Evolutionary conservation across 2,113 vertebrate genomes (phyloP), one percentile per base, ranked within the genome.

Genomic region (Ranitomeya imitator): DNA sequence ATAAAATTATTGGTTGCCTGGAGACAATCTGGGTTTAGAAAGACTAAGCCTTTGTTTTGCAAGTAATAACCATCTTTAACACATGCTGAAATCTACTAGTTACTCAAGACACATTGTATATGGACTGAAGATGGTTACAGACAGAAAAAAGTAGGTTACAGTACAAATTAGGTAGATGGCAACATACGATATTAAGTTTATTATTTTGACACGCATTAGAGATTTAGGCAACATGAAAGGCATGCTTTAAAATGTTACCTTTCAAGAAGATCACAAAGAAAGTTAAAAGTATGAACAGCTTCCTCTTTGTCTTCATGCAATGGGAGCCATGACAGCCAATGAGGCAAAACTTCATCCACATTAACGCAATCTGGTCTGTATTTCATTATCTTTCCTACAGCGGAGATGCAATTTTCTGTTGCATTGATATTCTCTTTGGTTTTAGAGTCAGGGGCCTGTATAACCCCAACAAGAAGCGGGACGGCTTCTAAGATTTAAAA

Each of bases 401-500:
- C 99, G 0, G 99, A 99, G 93, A 99, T 97, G 93, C 99, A 99
- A 94, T 99, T 99, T 92, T 99, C 99, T 15, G 99, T 99, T 52
- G 99, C 99, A 65, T 99, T 99, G 90, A 99, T 91, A 13, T 99
- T 99, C 90, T 99, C 98, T 96, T 99, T 99, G 91, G 94, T 93
- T 95, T 96, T 97, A 21, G 98, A 96, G 85, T 98, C 97, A 4
- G 96, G 91, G 51, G 97, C 96, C 89, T 99, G 98, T 93, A 99
- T 99, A 91, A 98, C 97, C 90, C 95, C 92, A 86, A 99, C 97
- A 90, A 99, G 94, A 90, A 98, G 90, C 5, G 98, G 97, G 91
- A 99, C 96, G 1, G 97, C 97, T 95, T 99, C 99, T 98, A 93
- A 90, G 81, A 37, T 60, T 3, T 12, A 45, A 77, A 60, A 88